Evolutionary conservation across 2,113 vertebrate species (phyloP), one percentile per base, ranked within the genome.

Genomic region (Motacilla alba): DNA sequence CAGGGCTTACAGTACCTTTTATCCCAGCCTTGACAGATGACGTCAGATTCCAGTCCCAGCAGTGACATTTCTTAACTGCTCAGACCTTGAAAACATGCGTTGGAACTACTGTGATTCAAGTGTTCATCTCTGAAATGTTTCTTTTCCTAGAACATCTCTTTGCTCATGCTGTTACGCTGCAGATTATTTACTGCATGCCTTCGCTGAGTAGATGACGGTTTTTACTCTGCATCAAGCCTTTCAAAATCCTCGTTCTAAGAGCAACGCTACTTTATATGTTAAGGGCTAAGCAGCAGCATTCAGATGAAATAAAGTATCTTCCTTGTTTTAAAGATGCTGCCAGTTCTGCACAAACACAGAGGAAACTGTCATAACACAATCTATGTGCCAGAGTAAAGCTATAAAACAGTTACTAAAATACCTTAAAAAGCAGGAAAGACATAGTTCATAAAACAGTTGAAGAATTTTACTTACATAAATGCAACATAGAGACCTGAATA

Each of bases 321-420:
- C 59, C 53, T 55, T 79, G 33, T 70, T 74, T 92, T 90, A 91
- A 94, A 70, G 63, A 90, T 55, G 43, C 43, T 88, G 80, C 72
- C 72, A 90, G 67, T 37, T 96, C 85, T 88, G 75, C 84, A 74
- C 43, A 85, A 94, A 93, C 52, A 83, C 49, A 79, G 84, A 66
- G 27, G 39, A 77, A 95, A 86, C 82, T 91, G 87, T 94, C 93
- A 90, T 94, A 96, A 95, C 84, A 94, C 67, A 93, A 88, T 94
- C 74, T 74, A 91, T 53, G 46, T 91, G 89, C 82, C 72, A 94
- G n/a, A 83, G 78, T 37, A 91, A 74, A 85, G 76, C 60, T 91
- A 66, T 33, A 74, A 77, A 95, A 91, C 55, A 85, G 63, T 81
- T 59, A 56, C 22, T 77, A 74, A 93, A 91, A 75, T 63, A n/a